These are phyloP conservation scores for Adelognathus sp. DNA, from an alignment of 2,888 invertebrate species.

Conservation along the genomic window DNA sequence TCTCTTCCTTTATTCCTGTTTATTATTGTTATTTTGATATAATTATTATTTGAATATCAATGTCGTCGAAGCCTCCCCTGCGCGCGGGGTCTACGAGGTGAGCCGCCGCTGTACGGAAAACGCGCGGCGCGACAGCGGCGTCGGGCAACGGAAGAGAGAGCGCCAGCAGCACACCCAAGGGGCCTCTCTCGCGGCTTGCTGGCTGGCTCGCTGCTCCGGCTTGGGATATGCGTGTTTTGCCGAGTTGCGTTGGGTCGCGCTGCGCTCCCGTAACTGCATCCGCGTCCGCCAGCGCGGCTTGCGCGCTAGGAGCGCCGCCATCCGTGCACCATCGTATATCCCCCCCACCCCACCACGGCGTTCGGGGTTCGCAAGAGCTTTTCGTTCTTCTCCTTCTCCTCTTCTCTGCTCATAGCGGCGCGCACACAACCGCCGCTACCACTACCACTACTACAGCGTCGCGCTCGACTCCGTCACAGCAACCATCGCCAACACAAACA, in stretches of 20 bases:
- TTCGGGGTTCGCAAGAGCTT: constrained; percentile 19
- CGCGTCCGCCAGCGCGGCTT: constrained; percentile 78
- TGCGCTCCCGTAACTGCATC: constrained; percentile 82
- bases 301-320: constrained; percentile 79
- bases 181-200: constrained; percentile 62
- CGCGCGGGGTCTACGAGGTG: constrained; percentile 51
- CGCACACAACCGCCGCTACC: constrained; percentile 47
- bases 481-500: constrained; percentile 30
- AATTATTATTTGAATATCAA: too few relatives aligned
- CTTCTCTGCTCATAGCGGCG: constrained; percentile 20
- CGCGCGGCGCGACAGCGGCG: constrained; percentile 39
- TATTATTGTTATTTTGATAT: constrained; percentile 20
- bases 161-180: constrained; percentile 56
- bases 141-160: constrained; percentile 51
- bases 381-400: constrained; percentile 55
- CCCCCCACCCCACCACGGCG: too few relatives aligned
- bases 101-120: constrained; percentile 37
- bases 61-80: constrained; percentile 56
- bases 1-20: neutral
- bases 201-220: constrained; percentile 69
- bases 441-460: constrained; percentile 46
- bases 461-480: constrained; percentile 44
- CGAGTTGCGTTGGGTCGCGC: constrained; percentile 80
- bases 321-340: constrained; percentile 73
- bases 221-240: constrained; percentile 73